Evolutionary conservation across 2,113 vertebrate genomes (phyloP).

Genomic region (Etia nguti): DNA sequence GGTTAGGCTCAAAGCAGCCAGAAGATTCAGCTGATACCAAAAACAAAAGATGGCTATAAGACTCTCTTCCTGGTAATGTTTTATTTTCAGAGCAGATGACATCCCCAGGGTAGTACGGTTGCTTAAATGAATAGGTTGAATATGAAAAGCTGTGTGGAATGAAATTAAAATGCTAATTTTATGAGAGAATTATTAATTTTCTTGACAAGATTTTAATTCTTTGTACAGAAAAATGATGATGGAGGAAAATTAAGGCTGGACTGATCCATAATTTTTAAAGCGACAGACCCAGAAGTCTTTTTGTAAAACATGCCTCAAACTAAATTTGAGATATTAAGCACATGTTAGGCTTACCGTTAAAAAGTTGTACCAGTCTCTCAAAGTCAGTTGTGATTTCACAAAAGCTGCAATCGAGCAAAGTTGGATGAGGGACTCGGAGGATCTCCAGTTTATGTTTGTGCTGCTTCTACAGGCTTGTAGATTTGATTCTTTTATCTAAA

Average conservation of each 20-base stretch:
- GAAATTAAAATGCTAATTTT: neutral
- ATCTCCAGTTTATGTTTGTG: too few relatives aligned
- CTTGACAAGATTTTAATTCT: neutral
- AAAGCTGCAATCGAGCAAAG: neutral
- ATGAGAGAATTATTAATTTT: neutral
- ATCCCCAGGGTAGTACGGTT: neutral
- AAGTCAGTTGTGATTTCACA: neutral
- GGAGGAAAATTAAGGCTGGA: neutral
- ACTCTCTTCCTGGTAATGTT: neutral
- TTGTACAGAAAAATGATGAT: neutral
- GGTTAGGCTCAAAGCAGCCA: neutral
- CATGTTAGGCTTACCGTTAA: neutral
- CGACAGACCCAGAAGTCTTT: neutral
- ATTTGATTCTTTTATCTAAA: neutral
- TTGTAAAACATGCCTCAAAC: neutral
- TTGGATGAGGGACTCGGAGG: neutral
- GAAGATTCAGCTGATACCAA: neutral
- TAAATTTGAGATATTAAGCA: neutral
- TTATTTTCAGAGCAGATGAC: neutral
- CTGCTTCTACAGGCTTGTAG: too few relatives aligned
- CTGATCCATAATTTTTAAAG: neutral
- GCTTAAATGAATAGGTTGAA: neutral
- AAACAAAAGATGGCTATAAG: neutral
- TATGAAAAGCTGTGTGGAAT: neutral
- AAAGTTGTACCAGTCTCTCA: neutral